A percentile compares a stretch with the other conserved stretches of the same genome.
Evolutionary conservation across 2,113 vertebrate species (phyloP).

Genomic region (Callithrix jacchus): DNA sequence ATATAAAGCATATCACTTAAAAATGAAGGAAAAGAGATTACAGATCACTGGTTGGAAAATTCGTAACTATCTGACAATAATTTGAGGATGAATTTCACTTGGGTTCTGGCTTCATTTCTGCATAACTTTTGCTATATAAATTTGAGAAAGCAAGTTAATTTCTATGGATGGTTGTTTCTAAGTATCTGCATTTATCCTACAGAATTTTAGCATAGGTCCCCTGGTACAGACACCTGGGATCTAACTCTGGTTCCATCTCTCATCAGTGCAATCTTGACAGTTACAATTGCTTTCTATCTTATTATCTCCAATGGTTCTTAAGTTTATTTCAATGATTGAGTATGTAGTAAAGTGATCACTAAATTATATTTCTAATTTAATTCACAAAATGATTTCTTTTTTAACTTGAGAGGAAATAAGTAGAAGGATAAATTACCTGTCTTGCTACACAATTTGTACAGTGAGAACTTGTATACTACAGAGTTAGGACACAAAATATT

Average conservation of each 20-base stretch:
- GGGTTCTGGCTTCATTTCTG: neutral
- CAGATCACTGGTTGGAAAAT: fast-evolving
- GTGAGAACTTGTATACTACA: neutral
- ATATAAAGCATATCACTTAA: neutral
- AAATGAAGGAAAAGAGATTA: neutral
- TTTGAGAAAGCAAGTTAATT: constrained; percentile 18
- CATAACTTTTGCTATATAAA: neutral
- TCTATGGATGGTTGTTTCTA: neutral
- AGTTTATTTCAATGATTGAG: neutral
- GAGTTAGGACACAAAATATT: neutral
- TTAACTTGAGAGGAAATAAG: neutral
- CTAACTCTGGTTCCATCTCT: neutral
- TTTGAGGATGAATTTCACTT: neutral
- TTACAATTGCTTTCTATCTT: neutral
- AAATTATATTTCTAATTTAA: constrained; percentile 37
- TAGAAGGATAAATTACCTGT: neutral
- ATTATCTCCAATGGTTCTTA: neutral
- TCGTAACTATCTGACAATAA: neutral
- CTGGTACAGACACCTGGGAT: neutral
- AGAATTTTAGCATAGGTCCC: neutral
- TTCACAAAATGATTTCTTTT: neutral
- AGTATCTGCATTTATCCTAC: neutral
- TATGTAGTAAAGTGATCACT: neutral
- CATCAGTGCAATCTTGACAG: neutral
- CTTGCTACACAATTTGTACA: neutral